Percentiles rank a stretch among this genome's conserved stretches.
Evolutionary conservation across 2,113 vertebrate species (phyloP).

Genomic region (Octodon degus): DNA sequence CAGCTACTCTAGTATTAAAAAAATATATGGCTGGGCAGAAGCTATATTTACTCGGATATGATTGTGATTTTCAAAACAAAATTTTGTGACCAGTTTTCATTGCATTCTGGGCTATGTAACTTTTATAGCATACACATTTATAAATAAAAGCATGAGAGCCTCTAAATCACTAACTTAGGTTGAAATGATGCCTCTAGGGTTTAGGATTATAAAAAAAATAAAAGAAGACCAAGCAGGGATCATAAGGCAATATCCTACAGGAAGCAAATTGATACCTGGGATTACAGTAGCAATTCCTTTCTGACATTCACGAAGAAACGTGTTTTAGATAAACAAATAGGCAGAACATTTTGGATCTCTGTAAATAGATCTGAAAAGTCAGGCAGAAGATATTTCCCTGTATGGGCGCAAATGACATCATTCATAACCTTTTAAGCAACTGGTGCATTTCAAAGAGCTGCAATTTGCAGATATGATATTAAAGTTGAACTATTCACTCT

Average conservation of each 20-base stretch:
- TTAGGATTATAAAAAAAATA: constrained; percentile 83
- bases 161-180: constrained; percentile 78
- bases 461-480: constrained; percentile 71
- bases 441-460: constrained; percentile 69
- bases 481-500: constrained; percentile 75
- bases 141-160: constrained; percentile 81
- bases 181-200: constrained; percentile 76
- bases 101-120: constrained; percentile 74
- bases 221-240: constrained; percentile 79
- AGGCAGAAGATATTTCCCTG: constrained; percentile 65
- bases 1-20: constrained; percentile 26
- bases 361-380: constrained; percentile 78
- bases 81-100: constrained; percentile 75
- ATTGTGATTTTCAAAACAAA: constrained; percentile 78
- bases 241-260: constrained; percentile 83
- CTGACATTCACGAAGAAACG: constrained; percentile 76
- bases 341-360: constrained; percentile 77
- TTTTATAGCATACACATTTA: constrained; percentile 81
- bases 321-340: constrained; percentile 78
- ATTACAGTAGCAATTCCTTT: constrained; percentile 82
- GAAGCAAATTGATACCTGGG: constrained; percentile 79
- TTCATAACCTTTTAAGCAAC: constrained; percentile 79
- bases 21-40: constrained; percentile 60
- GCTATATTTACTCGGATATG: constrained; percentile 73
- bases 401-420: constrained; percentile 79